Conservation (phyloP, 2,797 vertebrate species). For the Nyctibius grandis region DNA sequence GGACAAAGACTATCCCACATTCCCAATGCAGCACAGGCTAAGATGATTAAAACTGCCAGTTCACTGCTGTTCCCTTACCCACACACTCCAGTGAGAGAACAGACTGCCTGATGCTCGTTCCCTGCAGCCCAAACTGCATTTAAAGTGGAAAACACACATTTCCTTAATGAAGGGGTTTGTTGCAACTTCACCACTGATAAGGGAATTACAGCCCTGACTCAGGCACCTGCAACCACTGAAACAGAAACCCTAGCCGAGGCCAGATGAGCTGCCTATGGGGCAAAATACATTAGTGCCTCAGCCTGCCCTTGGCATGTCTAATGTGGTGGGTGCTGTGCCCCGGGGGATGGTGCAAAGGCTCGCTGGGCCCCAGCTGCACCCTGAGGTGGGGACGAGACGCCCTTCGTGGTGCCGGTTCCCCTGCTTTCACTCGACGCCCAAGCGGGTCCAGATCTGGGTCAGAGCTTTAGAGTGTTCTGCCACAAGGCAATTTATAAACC, state of each 20-base stretch:
- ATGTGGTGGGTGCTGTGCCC: background rate
- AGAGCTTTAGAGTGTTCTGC: background rate
- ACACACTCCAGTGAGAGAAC: background rate
- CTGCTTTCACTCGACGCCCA: slow-evolving; percentile 79
- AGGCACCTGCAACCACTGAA: background rate
- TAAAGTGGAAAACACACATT: background rate
- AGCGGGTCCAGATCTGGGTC: slow-evolving; percentile 62
- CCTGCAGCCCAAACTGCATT: background rate
- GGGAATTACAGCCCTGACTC: background rate
- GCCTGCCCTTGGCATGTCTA: rapidly evolving
- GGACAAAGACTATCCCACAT: background rate
- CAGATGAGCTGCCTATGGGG: background rate
- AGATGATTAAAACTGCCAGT: background rate
- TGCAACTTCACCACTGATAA: background rate
- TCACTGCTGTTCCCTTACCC: background rate
- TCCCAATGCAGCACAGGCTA: background rate
- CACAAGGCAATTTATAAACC: background rate
- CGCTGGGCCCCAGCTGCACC: background rate
- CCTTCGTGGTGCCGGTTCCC: background rate
- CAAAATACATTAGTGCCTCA: background rate
- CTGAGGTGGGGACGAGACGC: rapidly evolving
- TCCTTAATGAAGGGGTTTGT: background rate
- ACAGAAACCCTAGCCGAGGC: background rate
- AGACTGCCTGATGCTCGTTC: background rate
- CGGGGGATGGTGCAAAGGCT: rapidly evolving